Evolutionary conservation across 2,113 vertebrate species (phyloP).

Genomic region (Gadus macrocephalus): DNA sequence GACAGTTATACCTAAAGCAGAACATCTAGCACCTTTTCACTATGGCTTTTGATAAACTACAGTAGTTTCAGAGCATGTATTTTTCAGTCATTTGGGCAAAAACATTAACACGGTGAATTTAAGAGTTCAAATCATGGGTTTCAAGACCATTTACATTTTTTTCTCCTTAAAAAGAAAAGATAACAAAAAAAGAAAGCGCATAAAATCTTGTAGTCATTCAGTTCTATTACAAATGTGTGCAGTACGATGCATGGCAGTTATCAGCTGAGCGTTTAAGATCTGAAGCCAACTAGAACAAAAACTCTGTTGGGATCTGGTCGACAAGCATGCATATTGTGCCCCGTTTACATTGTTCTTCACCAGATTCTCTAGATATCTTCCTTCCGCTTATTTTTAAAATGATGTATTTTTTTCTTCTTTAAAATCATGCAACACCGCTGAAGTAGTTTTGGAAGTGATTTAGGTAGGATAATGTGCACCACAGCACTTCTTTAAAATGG

Average conservation of each 20-base stretch:
- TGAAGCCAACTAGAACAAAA: constrained; percentile 85
- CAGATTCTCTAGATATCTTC: constrained; percentile 69
- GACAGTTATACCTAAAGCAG: constrained; percentile 76
- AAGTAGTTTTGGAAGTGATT: constrained; percentile 73
- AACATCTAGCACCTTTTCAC: constrained; percentile 81
- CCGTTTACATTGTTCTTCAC: constrained; percentile 83
- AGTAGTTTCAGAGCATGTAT: constrained; percentile 75
- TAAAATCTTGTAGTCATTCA: constrained; percentile 81
- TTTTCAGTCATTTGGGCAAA: constrained; percentile 72
- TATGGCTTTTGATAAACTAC: constrained; percentile 80
- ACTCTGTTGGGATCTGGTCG: constrained; percentile 83
- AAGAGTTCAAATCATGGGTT: constrained; percentile 53
- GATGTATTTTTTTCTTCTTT: constrained; percentile 31
- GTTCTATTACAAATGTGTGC: constrained; percentile 81
- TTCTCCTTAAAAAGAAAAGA: constrained; percentile 41
- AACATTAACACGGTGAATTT: constrained; percentile 71
- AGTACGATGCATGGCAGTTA: constrained; percentile 98
- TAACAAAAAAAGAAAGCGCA: constrained; percentile 69
- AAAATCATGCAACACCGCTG: constrained; percentile 77
- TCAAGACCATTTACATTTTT: constrained; percentile 44
- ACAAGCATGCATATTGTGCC: constrained; percentile 92
- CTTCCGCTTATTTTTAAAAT: constrained; percentile 20
- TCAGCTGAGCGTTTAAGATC: constrained; percentile 93
- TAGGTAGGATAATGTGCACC: constrained; percentile 73
- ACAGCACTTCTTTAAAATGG: constrained; percentile 60